Evolutionary conservation across 2,797 vertebrate genomes (phyloP).

Genomic region (Synaphobranchus kaupii): DNA sequence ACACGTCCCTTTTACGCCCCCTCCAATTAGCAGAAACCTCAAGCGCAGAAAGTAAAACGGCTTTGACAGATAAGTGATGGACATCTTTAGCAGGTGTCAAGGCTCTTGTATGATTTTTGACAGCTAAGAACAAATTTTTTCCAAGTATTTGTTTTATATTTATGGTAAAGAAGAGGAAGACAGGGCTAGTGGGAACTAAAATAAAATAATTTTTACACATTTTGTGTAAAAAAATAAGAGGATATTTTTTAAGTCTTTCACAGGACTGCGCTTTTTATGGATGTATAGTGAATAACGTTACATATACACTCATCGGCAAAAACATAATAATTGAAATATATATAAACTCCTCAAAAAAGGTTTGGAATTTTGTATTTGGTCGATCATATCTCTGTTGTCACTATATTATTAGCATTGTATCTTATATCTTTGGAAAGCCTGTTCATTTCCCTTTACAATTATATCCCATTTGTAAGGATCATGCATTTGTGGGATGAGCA

Average conservation of each 20-base stretch:
- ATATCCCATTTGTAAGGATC: too few relatives aligned
- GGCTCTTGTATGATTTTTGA: constrained; percentile 8
- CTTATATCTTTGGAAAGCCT: too few relatives aligned
- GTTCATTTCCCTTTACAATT: too few relatives aligned
- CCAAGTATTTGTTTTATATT: background rate
- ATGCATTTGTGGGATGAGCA: too few relatives aligned
- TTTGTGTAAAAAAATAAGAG: background rate
- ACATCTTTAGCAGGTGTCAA: constrained; percentile 29
- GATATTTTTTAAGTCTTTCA: background rate
- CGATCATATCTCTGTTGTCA: too few relatives aligned
- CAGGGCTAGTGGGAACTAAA: background rate
- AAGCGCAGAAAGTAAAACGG: constrained; percentile 37
- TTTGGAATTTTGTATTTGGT: too few relatives aligned
- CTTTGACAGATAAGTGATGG: constrained; percentile 48
- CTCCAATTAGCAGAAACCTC: constrained; percentile 51
- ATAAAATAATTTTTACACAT: background rate
- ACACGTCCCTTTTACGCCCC: constrained; percentile 54
- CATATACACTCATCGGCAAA: too few relatives aligned
- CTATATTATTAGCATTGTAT: too few relatives aligned
- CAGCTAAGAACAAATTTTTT: background rate
- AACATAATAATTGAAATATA: too few relatives aligned
- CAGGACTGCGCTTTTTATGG: background rate
- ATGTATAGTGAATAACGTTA: background rate
- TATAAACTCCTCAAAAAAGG: too few relatives aligned
- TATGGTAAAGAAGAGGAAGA: background rate